Conservation (phyloP, 1,140 invertebrate species). For the Brachionus rubens region DNA sequence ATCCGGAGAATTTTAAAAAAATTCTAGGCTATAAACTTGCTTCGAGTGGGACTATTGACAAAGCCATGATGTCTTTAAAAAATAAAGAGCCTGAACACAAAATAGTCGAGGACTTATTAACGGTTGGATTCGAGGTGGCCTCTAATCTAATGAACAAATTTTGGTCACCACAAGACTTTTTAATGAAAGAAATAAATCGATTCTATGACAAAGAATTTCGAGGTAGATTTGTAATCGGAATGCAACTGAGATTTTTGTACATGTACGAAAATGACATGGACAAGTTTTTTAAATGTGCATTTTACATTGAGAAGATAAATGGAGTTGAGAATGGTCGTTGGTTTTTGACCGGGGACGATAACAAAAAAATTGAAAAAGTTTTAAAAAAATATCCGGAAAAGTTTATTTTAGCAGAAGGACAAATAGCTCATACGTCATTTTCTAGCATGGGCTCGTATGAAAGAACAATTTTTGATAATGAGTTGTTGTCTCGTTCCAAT, state of each 20-base stretch:
- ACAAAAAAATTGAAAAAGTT: neutral
- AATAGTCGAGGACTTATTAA: neutral
- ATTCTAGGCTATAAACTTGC: neutral
- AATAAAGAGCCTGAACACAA: neutral
- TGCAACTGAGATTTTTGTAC: constrained; percentile 28
- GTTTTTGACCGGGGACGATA: neutral
- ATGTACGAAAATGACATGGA: neutral
- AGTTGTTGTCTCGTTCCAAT: neutral
- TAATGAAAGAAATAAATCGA: neutral
- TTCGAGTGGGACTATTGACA: neutral
- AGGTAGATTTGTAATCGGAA: constrained; percentile 13
- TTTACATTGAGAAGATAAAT: constrained; percentile 30
- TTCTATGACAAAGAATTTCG: constrained; percentile 16
- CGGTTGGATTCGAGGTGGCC: neutral
- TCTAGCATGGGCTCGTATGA: constrained; percentile 9
- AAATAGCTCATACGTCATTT: constrained; percentile 1
- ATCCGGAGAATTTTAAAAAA: neutral
- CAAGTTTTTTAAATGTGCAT: constrained; percentile 27
- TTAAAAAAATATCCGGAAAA: neutral
- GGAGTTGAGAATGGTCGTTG: neutral
- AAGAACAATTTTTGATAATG: constrained; percentile 3
- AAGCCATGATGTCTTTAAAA: neutral
- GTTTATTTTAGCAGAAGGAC: neutral
- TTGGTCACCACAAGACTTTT: neutral
- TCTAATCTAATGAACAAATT: constrained; percentile 3